Evolutionary conservation across 2,888 invertebrate genomes (phyloP).

Genomic region (Drosophila nr. perissopoda): DNA sequence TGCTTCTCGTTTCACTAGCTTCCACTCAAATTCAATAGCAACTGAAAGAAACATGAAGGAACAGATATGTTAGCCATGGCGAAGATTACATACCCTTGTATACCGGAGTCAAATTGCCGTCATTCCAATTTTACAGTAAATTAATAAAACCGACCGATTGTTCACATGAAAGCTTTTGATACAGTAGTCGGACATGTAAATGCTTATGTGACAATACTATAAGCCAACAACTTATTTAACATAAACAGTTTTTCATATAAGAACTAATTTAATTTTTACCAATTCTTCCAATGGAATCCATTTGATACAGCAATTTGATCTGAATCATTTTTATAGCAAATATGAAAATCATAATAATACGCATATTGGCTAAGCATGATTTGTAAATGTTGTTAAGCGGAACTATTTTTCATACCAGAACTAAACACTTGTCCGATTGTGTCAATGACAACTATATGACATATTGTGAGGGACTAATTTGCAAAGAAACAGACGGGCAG

Average conservation of each 20-base stretch:
- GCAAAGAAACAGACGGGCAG: background rate
- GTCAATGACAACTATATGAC: background rate
- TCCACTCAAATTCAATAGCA: constrained; percentile 38
- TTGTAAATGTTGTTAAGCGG: background rate
- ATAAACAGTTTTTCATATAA: background rate
- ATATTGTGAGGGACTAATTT: background rate
- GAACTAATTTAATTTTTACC: background rate
- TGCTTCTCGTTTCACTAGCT: constrained; percentile 51
- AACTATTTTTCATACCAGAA: background rate
- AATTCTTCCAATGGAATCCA: background rate
- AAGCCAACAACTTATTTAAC: background rate
- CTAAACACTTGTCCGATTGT: background rate
- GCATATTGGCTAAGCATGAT: background rate
- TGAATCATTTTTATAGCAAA: background rate
- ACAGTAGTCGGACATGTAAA: background rate
- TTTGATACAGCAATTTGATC: background rate
- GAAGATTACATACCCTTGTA: background rate
- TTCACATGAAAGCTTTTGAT: background rate
- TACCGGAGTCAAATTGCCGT: background rate
- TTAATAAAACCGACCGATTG: background rate
- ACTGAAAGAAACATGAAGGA: constrained; percentile 19
- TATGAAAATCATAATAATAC: background rate
- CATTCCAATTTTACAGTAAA: background rate
- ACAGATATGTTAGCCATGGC: background rate
- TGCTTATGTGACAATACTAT: background rate